Evolutionary conservation across 2,113 vertebrate genomes (phyloP), one percentile per base, ranked within the genome.

Genomic region (Phodopus roborovskii): DNA sequence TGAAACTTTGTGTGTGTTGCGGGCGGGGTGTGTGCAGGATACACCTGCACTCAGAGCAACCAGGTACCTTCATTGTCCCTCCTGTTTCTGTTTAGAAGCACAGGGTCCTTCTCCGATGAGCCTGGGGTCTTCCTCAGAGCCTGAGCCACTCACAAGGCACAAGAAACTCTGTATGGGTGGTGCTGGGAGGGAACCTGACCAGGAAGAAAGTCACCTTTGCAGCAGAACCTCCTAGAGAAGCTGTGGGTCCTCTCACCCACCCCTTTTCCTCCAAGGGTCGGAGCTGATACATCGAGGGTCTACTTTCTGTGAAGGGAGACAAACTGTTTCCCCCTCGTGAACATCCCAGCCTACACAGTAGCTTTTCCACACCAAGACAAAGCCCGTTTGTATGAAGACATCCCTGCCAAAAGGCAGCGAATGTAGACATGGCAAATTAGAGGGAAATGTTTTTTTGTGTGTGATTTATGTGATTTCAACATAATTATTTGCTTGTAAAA

Each of bases 401-500:
- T 82, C 36, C 92, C 39, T 39, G 6, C n/a, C 78, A n/a, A n/a
- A n/a, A n/a, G 94, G 92, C 74, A 53, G 36, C 11, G 9, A 11
- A 0, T 48, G 58, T 3, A 2, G 28, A 91, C 70, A 71, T 60
- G 50, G 87, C 89, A 90, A 95, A 96, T 97, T 95, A 97, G 17
- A 94, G 92, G 87, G 94, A 91, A 96, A 75, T 53, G 83, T 64
- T 56, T 42, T 56, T 28, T 91, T 85, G 73, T 71, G 42, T 88
- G 3, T 85, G 74, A 42, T 10, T 73, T 94, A 64, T 79, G 94
- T 83, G 53, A 84, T 85, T 94, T 96, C 89, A 78, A 66, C 83
- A 81, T 95, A 97, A 94, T 96, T 78, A 96, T 96, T 96, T 95
- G 77, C 97, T 96, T 93, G 77, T 96, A 94, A 97, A 98, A 85